Conservation (phyloP, 2,113 vertebrate species). For the Oxygymnocypris stewartii region DNA sequence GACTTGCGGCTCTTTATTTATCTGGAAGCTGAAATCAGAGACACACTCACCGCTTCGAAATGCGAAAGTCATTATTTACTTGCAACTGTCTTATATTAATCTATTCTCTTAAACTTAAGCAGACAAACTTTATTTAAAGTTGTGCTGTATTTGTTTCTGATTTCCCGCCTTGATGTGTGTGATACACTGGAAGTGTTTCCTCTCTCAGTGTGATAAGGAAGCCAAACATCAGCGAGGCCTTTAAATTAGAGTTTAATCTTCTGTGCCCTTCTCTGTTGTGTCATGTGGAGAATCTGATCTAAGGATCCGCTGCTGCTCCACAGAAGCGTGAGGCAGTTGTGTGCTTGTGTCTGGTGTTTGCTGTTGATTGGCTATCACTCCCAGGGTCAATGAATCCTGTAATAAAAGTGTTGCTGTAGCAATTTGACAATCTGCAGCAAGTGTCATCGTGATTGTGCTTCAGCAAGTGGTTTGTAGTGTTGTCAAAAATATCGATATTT, state of each 20-base stretch:
- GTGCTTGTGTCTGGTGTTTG: constrained; percentile 11
- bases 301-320: constrained; percentile 6
- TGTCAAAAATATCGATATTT: too few species aligned
- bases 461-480: neutral
- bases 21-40: neutral
- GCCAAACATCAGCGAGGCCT: constrained; percentile 2
- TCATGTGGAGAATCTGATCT: constrained; percentile 31
- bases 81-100: constrained; percentile 45
- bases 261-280: constrained; percentile 15
- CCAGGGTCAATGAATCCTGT: constrained; percentile 33
- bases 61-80: neutral
- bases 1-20: constrained; percentile 4
- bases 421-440: constrained; percentile 12
- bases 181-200: constrained; percentile 7
- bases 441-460: constrained; percentile 2
- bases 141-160: constrained; percentile 8
- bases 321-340: constrained; percentile 10
- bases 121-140: constrained; percentile 56
- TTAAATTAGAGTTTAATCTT: constrained; percentile 41
- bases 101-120: constrained; percentile 51
- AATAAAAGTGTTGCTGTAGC: constrained; percentile 24
- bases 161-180: constrained; percentile 29
- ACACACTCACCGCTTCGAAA: neutral
- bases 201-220: constrained; percentile 25
- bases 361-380: constrained; percentile 14